Base-by-base conservation (phyloP, 1,140 invertebrate genomes). In the Saccostrea cuccullata region DNA sequence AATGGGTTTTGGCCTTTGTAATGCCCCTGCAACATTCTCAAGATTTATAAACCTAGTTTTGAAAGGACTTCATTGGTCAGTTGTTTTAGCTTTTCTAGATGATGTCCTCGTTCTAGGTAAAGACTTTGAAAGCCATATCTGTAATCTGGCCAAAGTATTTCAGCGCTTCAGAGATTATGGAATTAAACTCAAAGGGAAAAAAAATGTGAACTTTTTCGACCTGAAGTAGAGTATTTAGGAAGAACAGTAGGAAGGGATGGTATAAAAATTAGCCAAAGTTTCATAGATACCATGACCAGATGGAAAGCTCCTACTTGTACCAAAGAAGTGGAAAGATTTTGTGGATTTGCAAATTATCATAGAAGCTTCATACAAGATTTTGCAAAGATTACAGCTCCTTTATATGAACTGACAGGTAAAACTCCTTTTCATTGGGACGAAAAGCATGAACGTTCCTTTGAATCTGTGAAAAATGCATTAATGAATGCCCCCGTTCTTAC, bases 381-480 rank as follows among this genome's bases (percentile, higher is more conserved):
- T n/a, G n/a, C n/a, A n/a, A n/a, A n/a, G n/a, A n/a, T n/a, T n/a
- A n/a, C n/a, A n/a, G n/a, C n/a, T n/a, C n/a, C n/a, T n/a, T n/a
- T n/a, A n/a, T n/a, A n/a, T n/a, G n/a, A 26, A 9, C 0, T 85
- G 20, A 58, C 84, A 64, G 20, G 58, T 64, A 23, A 85, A 30
- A 64, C 9, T 13, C 26, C 2, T 11, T 87, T 60, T 60, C 20
- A n/a, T n/a, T n/a, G n/a, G n/a, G n/a, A n/a, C n/a, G n/a, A n/a
- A n/a, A n/a, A n/a, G n/a, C n/a, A n/a, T n/a, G n/a, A n/a, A n/a
- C n/a, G n/a, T n/a, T n/a, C n/a, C n/a, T n/a, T n/a, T n/a, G n/a
- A n/a, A n/a, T n/a, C n/a, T n/a, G n/a, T n/a, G n/a, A 94, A 95
- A 70, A 84, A 87, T 0, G 85, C 23, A 17, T 23, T 95, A 17